Evolutionary conservation across 2,797 vertebrate genomes (phyloP), one percentile per base, ranked within the genome.

Genomic region (Steatocranus sp.): DNA sequence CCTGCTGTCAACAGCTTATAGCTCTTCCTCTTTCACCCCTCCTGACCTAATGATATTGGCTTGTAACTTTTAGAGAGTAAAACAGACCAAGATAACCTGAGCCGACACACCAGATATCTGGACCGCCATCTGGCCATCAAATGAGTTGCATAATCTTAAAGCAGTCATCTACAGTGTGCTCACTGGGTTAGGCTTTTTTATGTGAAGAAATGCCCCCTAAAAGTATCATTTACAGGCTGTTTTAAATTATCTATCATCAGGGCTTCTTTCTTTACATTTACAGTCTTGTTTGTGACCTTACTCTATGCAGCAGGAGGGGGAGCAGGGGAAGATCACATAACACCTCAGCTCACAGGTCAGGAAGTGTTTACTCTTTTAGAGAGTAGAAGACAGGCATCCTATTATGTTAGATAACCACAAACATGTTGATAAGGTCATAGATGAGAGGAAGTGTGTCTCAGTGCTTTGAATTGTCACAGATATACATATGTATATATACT

Each of bases 31-130:
- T 23, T 50, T 46, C 25, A 30, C 49, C 66, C 77, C 75, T 58
- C 18, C 7, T 63, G 41, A 74, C 2, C 32, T n/a, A 46, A 51
- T n/a, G 30, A 66, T 48, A 38, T 7, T 34, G 20, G 23, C 14
- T 68, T 20, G 36, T 8, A 41, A 43, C 25, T 66, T 23, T 48
- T 8, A 63, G 23, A 89, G 63, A 78, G 81, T 80, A 81, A 79
- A 88, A 80, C 66, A 78, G 73, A 78, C 83, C 49, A 51, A 53
- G 34, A 56, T 86, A 86, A 90, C 84, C 85, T 83, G 41, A 70
- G 43, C 18, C 3, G 2, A 83, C 77, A 82, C 82, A 83, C 74
- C 23, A 48, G n/a, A 8, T 82, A 54, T 46, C 78, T 74, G 50
- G 43, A 43, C 81, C 43, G 14, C 82, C 84, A 90, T 86, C 83